Conservation (phyloP, 2,113 vertebrate species). For the Orthonyx spaldingii region DNA sequence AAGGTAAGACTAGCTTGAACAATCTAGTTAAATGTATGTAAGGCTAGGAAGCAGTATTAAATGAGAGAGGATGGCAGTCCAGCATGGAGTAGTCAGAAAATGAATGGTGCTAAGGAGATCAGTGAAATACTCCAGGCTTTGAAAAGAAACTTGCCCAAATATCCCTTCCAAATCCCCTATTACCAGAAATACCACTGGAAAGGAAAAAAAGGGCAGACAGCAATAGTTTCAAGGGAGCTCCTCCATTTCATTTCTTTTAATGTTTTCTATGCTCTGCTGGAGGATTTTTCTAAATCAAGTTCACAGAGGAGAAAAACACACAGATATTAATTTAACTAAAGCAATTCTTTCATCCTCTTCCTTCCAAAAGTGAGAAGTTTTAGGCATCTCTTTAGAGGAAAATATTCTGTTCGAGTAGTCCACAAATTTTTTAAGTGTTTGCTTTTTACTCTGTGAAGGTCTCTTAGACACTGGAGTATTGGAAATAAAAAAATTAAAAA, state of each 20-base stretch:
- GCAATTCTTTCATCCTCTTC: not conserved
- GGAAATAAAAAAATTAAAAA: not conserved
- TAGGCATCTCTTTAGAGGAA: not conserved
- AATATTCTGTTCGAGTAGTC: not conserved
- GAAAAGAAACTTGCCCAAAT: not conserved
- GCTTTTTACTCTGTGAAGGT: not conserved
- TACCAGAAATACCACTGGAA: not conserved
- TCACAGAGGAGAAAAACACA: not conserved
- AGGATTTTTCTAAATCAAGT: not conserved
- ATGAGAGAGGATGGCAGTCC: not conserved
- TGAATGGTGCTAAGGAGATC: not conserved
- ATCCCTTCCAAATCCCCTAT: not conserved
- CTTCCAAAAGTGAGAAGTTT: not conserved
- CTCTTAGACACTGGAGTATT: not conserved
- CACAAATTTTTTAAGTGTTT: not conserved
- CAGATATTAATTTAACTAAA: not conserved
- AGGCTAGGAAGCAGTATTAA: not conserved
- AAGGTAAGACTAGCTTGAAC: not conserved
- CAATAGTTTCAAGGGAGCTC: not conserved
- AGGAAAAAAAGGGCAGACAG: too few relatives aligned
- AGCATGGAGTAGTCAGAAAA: not conserved
- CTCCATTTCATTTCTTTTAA: not conserved
- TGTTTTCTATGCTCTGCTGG: not conserved
- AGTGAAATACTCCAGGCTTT: not conserved
- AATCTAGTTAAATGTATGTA: not conserved